Evolutionary conservation across 2,113 vertebrate species (phyloP), one percentile per base, ranked within the genome.

Genomic region (Malurus elegans): DNA sequence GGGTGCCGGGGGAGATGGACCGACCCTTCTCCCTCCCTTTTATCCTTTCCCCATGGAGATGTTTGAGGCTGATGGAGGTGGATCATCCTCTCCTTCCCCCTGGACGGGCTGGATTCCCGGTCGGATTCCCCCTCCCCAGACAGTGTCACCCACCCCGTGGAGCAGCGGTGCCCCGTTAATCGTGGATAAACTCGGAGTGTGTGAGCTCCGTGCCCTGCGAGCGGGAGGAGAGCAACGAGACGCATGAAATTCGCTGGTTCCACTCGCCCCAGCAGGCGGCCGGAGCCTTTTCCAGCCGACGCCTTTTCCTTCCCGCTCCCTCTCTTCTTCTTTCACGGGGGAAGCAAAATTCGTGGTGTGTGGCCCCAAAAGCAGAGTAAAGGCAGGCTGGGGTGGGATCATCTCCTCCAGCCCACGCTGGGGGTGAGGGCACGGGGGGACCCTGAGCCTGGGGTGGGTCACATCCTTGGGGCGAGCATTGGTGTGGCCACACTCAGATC

Each of bases 161-260:
- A 38, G 38, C 38, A 38, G 38, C 38, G n/a, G n/a, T n/a, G n/a
- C n/a, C n/a, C n/a, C n/a, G 38, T 38, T 38, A 38, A 38, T 38
- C 38, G 38, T 38, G 38, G 38, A 38, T 38, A 38, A 38, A 38
- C 38, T 38, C 38, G 10, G 38, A 38, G 38, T 38, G 38, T 38
- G 38, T 38, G 38, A 38, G 38, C 38, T 38, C 38, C 38, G 38
- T 11, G 38, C 38, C 38, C 38, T 38, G 38, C 38, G 38, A 38
- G 38, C 38, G 38, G 38, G 38, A 38, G 38, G 38, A 38, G 38
- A 38, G 38, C 38, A 38, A 38, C 38, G 92, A 93, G 91, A 95
- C 2, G 94, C 94, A 95, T 97, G 96, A 97, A 97, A 97, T 96
- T 8, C 15, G 50, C 89, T 89, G 89, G 95, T 97, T 97, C 96